Percentiles rank a stretch among this genome's conserved stretches.
These are phyloP conservation scores for Melanaphis sacchari DNA, from an alignment of 1,140 invertebrate genomes.

Conservation along the genomic window DNA sequence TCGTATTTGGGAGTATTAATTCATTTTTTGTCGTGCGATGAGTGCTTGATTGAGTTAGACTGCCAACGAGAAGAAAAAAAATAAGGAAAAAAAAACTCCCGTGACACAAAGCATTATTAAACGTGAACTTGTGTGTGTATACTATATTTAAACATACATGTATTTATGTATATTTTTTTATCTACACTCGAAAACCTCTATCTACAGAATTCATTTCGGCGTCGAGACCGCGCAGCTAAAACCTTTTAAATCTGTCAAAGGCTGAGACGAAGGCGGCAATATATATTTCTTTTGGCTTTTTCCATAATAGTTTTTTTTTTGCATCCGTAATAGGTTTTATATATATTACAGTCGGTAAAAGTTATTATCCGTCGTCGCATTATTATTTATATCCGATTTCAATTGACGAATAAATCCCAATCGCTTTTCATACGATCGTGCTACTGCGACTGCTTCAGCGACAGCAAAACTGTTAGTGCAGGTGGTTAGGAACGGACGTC, in stretches of 20 bases:
- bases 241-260: conserved; percentile 56
- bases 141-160: neutral
- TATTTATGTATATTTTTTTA: neutral
- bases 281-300: conserved; percentile 31
- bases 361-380: conserved; percentile 40
- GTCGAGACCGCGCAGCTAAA: neutral
- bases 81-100: neutral
- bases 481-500: neutral
- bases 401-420: conserved; percentile 49
- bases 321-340: conserved; percentile 45
- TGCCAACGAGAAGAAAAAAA: neutral
- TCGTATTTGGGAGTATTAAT: neutral
- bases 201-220: conserved; percentile 8
- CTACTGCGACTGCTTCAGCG: neutral
- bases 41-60: conserved; percentile 19
- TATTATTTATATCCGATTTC: conserved; percentile 54
- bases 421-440: conserved; percentile 25
- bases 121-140: neutral
- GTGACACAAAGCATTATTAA: conserved; percentile 1
- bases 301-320: conserved; percentile 9
- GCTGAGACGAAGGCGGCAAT: neutral
- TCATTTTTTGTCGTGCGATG: neutral
- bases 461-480: neutral
- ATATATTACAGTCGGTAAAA: conserved; percentile 40
- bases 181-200: conserved; percentile 3